Conservation (phyloP, 2,797 vertebrate genomes). For the Potorous gilbertii region DNA sequence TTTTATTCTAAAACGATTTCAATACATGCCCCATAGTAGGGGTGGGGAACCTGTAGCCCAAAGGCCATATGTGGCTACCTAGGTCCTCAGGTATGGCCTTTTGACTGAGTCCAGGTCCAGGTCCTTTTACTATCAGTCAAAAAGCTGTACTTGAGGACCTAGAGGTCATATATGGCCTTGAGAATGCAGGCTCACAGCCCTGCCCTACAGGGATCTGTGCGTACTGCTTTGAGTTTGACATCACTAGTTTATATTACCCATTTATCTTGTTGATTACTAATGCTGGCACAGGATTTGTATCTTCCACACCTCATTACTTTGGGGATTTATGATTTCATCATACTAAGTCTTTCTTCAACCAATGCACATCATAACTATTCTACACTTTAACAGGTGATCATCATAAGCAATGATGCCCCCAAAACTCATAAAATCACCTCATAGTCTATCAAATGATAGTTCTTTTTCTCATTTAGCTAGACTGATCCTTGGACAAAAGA, state of each 20-base stretch:
- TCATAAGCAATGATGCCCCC: background rate
- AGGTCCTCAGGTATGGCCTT: no score
- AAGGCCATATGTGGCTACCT: no score
- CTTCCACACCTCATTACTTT: background rate
- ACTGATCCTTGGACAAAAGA: background rate
- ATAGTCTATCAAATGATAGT: background rate
- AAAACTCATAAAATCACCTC: background rate
- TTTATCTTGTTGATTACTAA: conserved; percentile 24
- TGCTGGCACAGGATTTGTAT: conserved; percentile 6
- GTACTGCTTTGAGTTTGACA: background rate
- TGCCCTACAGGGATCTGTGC: background rate
- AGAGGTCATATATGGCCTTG: no score
- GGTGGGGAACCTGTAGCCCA: no score
- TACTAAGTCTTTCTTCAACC: background rate
- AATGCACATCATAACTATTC: background rate
- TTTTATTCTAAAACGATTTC: background rate
- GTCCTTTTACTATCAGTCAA: no score
- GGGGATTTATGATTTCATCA: background rate
- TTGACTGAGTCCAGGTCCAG: no score
- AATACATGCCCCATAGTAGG: background rate
- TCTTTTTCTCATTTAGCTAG: background rate
- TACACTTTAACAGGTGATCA: background rate
- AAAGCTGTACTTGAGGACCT: no score
- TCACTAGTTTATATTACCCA: background rate
- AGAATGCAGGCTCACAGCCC: no score